These are phyloP conservation scores for Heterodera schachtii DNA, from an alignment of 1,140 invertebrate species.

Conservation along the genomic window DNA sequence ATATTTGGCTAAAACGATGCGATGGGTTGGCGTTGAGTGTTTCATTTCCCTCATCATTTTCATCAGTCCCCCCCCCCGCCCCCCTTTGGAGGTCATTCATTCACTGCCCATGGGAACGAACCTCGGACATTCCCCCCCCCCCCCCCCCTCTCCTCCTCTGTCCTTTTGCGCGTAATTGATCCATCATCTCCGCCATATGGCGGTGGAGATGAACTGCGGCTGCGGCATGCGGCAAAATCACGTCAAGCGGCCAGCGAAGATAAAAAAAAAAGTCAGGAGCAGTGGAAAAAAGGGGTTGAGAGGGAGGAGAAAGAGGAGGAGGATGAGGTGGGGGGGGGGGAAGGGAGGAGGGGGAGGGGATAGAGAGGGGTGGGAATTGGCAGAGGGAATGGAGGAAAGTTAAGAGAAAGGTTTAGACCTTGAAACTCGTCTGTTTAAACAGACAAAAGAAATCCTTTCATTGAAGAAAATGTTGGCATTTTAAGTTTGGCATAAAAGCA, in stretches of 20 bases:
- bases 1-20: too few relatives aligned
- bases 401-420: too few relatives aligned
- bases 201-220: neutral
- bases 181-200: neutral
- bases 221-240: neutral
- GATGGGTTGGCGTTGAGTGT: neutral
- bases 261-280: neutral
- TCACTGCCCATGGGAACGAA: conserved; percentile 1
- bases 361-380: too few relatives aligned
- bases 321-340: too few relatives aligned
- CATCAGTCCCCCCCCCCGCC: neutral
- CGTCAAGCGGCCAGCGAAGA: neutral
- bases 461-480: too few relatives aligned
- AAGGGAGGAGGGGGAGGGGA: too few relatives aligned
- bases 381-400: too few relatives aligned
- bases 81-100: conserved; percentile 6
- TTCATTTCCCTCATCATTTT: neutral
- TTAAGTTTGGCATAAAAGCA: too few relatives aligned
- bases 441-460: too few relatives aligned
- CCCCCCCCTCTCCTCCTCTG: too few relatives aligned
- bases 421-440: too few relatives aligned
- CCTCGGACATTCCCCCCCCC: neutral
- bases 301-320: too few relatives aligned
- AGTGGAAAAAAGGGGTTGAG: neutral
- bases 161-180: conserved; percentile 14